phyloP scores from a whole-genome alignment of 2,888 invertebrate species.

The Pandemis corylana region DNA sequence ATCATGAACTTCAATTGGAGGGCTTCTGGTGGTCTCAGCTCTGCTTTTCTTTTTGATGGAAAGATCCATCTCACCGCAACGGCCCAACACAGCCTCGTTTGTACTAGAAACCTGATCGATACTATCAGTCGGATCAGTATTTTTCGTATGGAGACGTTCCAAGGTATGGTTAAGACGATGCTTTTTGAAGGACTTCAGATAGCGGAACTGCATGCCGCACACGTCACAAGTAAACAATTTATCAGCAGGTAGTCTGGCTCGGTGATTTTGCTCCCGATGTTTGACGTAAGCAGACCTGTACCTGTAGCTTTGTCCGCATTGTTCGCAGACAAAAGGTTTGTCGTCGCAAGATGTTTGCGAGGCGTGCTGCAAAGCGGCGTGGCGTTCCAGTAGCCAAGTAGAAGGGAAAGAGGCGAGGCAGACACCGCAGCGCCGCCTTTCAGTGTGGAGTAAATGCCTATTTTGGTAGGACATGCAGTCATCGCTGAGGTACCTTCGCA shows the following conservation, averaged over 20 bases:
- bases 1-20: constrained; percentile 81
- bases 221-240: constrained; percentile 96
- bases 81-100: constrained; percentile 86
- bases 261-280: constrained; percentile 95
- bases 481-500: constrained; percentile 80
- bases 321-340: constrained; percentile 96
- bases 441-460: constrained; percentile 69
- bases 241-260: constrained; percentile 94
- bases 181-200: constrained; percentile 95
- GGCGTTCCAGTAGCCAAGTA: constrained; percentile 94
- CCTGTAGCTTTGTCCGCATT: constrained; percentile 95
- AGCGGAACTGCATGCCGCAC: constrained; percentile 96
- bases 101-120: constrained; percentile 90
- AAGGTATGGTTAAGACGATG: constrained; percentile 94
- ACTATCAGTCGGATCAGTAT: constrained; percentile 78
- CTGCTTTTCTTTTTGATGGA: constrained; percentile 81
- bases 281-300: constrained; percentile 91
- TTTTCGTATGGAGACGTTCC: constrained; percentile 91
- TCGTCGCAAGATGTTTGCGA: constrained; percentile 88
- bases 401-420: constrained; percentile 95
- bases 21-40: constrained; percentile 73
- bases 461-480: constrained; percentile 80
- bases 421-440: constrained; percentile 89
- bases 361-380: constrained; percentile 93
- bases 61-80: constrained; percentile 85